phyloP scores from a whole-genome alignment of 2,797 vertebrate genomes.

The Argentina silus region DNA sequence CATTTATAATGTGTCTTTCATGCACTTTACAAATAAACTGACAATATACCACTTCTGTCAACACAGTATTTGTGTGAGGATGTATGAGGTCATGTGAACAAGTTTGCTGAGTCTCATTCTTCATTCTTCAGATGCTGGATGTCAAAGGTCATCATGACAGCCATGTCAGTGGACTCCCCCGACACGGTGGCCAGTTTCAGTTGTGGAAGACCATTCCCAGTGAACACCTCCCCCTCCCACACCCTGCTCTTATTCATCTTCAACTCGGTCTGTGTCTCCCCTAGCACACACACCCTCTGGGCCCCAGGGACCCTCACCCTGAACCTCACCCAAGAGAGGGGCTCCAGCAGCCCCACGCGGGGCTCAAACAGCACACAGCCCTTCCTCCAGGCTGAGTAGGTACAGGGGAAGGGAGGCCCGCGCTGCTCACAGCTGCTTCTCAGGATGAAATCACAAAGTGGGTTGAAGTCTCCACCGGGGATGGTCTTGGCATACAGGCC shows the following conservation, averaged over 20 bases:
- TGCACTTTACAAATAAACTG: no score
- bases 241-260: conserved; percentile 37
- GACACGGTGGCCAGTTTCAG: conserved; percentile 54
- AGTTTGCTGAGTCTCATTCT: no score
- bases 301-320: conserved; percentile 58
- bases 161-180: conserved; percentile 46
- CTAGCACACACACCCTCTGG: conserved; percentile 41
- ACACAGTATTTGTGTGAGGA: no score
- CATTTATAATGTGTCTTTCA: no score
- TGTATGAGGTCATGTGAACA: no score
- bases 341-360: conserved; percentile 49
- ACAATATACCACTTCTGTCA: no score
- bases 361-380: conserved; percentile 67
- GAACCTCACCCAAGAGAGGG: conserved; percentile 56
- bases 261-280: conserved; percentile 47
- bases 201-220: conserved; percentile 6
- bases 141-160: conserved; percentile 57
- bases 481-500: conserved; percentile 51
- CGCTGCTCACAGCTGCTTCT: conserved; percentile 26
- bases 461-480: conserved; percentile 43
- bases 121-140: conserved; percentile 29
- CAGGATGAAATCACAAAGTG: conserved; percentile 51
- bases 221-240: conserved; percentile 65
- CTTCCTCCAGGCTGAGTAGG: conserved; percentile 50
- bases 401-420: conserved; percentile 62